Evolutionary conservation across 2,888 invertebrate genomes (phyloP), one percentile per base, ranked within the genome.

Genomic region (Flexamia atlantica): DNA sequence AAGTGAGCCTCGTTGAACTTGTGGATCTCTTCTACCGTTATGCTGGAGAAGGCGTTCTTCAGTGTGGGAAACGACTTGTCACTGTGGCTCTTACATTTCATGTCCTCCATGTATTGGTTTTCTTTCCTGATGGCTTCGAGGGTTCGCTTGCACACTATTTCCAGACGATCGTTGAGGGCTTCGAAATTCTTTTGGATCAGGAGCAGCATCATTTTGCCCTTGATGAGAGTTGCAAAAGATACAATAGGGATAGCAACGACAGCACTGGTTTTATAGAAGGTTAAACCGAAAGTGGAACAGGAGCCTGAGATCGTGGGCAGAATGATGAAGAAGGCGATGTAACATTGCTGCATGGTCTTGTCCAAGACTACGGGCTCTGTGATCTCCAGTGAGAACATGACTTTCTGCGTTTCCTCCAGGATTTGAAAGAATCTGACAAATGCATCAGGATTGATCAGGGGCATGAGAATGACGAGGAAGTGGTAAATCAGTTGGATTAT

Each of bases 1-100:
- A 79, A 79, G 57, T 79, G 79, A n/a, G 79, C 53, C 20, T 30
- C 36, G 36, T 79, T 79, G 79, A 53, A 79, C 36, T 53, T 53
- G 79, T 53, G 57, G 30, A 79, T 79, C 36, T 79, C 28, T 28
- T 79, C 79, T 1, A 57, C 57, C 10, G 53, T 32, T 9, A 76
- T 76, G n/a, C 74, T 14, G 46, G 74, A 0, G 25, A 42, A 28
- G 5, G 28, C 46, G 12, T 14, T 46, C 46, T 76, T 76, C 10
- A 25, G 46, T 40, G 46, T 76, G 70, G 70, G 70, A n/a, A 76
- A 28, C 9, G 36, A 23, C 28, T 76, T 76, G 46, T 36, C 25
- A 1, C 46, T 20, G 25, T 76, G 74, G 20, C 53, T 50, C 57
- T 57, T 79, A n/a, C 20, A 57, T 12, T 17, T 30, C 20, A 53